These are phyloP conservation scores for Papilio machaon DNA, from an alignment of 1,140 invertebrate genomes.

Conservation along the genomic window DNA sequence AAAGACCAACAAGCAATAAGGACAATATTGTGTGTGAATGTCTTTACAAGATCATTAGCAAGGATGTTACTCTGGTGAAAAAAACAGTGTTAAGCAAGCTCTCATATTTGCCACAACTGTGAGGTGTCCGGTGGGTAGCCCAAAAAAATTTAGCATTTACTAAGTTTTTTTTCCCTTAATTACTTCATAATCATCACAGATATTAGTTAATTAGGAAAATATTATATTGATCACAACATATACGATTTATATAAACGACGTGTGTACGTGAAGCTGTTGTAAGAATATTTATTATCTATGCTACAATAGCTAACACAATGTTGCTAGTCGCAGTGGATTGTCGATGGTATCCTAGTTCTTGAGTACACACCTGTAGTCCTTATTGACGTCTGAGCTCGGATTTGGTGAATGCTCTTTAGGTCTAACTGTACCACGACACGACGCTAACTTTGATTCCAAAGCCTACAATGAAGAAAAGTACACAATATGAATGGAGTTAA, in stretches of 20 bases:
- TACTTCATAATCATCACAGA: constrained; percentile 76
- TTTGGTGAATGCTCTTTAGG: constrained; percentile 80
- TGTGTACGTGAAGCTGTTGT: constrained; percentile 58
- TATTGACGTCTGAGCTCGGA: constrained; percentile 73
- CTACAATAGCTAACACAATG: constrained; percentile 59
- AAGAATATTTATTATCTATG: constrained; percentile 57
- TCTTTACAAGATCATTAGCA: constrained; percentile 32
- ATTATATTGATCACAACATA: constrained; percentile 69
- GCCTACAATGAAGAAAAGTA: constrained; percentile 81
- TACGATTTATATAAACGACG: constrained; percentile 56
- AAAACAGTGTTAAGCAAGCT: constrained; percentile 50
- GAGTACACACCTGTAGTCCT: constrained; percentile 81
- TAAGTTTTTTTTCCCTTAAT: constrained; percentile 56
- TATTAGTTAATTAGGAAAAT: constrained; percentile 74
- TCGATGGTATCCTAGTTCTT: constrained; percentile 67
- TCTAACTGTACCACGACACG: constrained; percentile 81
- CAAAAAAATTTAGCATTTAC: constrained; percentile 62
- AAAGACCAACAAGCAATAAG: constrained; percentile 14
- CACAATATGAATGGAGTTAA: constrained; percentile 78
- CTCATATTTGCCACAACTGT: constrained; percentile 45
- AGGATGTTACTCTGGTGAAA: constrained; percentile 54
- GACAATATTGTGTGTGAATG: constrained; percentile 3
- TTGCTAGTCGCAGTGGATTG: constrained; percentile 37
- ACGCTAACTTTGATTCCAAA: constrained; percentile 83
- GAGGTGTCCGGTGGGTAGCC: constrained; percentile 72